Base-by-base conservation (phyloP, 2,113 vertebrate species). In the Myotis yumanensis region DNA sequence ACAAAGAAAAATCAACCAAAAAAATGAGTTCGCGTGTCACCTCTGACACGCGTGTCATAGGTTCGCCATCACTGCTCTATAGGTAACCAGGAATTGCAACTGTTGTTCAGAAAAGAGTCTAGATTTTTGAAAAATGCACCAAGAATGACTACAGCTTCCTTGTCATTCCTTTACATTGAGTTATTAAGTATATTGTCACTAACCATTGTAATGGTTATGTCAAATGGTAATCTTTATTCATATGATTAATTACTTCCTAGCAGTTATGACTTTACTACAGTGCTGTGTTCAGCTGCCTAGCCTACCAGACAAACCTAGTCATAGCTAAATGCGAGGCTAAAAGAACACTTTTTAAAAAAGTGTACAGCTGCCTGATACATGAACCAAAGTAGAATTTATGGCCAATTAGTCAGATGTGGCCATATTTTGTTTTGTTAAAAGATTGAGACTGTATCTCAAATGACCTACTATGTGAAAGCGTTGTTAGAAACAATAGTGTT, bases 331-430 rank as follows among this genome's bases (percentile, higher is more conserved):
- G 48, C 96, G 87, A 93, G 69, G 72, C 75, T 95, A 84, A 89
- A 96, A 96, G 15, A 48, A 52, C 30, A 10, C 40, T 43, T 88
- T 76, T 71, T 69, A 59, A 25, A 59, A 59, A 62, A 62, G 79
- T n/a, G 62, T 86, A 87, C 43, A 95, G 48, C 88, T 95, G 82
- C 37, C 86, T 97, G 62, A 59, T 81, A 81, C 30, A 7, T 71
- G 90, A 73, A 83, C 54, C 30, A 68, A 89, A 97, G 91, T 94
- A 37, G 73, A 84, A 92, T 72, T 94, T 82, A 96, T 95, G 96
- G 43, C 88, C 52, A 37, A 73, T 94, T 89, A 20, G 28, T 90
- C 88, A 64, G 66, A 90, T 90, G 25, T 83, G 25, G 4, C 23
- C 43, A 84, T 86, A 93, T 72, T 57, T 80, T 95, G 28, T 11